phyloP scores from a whole-genome alignment of 2,888 invertebrate species.

The Lithodes maja region DNA sequence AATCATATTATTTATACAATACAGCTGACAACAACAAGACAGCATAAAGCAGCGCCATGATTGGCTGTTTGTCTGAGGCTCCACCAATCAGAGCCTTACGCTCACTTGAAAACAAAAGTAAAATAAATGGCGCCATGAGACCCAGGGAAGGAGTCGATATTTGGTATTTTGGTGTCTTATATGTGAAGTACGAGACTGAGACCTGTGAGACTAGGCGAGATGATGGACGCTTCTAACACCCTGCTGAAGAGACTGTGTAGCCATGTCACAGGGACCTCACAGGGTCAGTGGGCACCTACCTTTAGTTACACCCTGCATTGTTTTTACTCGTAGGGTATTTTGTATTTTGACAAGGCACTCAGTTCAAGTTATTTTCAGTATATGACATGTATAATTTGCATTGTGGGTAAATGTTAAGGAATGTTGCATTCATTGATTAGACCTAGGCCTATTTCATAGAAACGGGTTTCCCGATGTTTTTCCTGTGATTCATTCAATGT shows the following conservation, averaged over 20 bases:
- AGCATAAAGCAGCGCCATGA: slow-evolving; percentile 14
- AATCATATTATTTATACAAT: slow-evolving; percentile 5
- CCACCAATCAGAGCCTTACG: slow-evolving; percentile 29
- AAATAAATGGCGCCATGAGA: slow-evolving; percentile 61
- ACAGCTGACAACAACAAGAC: slow-evolving; percentile 29
- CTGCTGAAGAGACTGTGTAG: slow-evolving; percentile 63
- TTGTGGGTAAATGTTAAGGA: too few species aligned
- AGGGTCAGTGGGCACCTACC: slow-evolving; percentile 46
- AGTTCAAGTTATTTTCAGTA: too few species aligned
- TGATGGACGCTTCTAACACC: slow-evolving; percentile 55
- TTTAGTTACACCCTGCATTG: too few species aligned
- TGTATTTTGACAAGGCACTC: too few species aligned
- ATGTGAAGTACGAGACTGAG: background rate
- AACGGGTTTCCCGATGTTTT: too few species aligned
- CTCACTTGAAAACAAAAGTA: slow-evolving; percentile 41
- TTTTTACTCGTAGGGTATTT: too few species aligned
- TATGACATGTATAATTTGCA: too few species aligned
- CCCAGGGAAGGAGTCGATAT: slow-evolving; percentile 38
- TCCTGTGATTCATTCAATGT: too few species aligned
- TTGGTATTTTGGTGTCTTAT: slow-evolving; percentile 16
- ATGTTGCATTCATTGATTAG: too few species aligned
- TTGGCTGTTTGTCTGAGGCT: background rate
- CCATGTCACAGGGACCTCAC: slow-evolving; percentile 63
- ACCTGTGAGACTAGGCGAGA: background rate
- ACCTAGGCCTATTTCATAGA: too few species aligned